Evolutionary conservation across 2,888 invertebrate species (phyloP).

Genomic region (Formica aserva): DNA sequence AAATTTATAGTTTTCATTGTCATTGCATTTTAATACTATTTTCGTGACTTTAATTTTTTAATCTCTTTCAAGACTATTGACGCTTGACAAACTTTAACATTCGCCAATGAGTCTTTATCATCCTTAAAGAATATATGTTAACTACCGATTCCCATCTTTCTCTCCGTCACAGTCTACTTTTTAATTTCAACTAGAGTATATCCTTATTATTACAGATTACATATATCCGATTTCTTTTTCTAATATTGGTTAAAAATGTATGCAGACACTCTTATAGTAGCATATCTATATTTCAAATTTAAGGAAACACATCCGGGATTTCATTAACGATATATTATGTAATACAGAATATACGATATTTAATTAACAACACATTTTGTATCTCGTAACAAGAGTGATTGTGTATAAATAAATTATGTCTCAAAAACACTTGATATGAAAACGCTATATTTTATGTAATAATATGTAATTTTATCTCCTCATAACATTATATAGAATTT

Average conservation of each 20-base stretch:
- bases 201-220: background rate
- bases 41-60: background rate
- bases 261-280: slow-evolving; percentile 1
- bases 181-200: slow-evolving; percentile 23
- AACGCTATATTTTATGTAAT: background rate
- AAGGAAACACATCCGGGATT: slow-evolving; percentile 8
- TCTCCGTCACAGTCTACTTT: slow-evolving; percentile 8
- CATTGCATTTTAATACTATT: background rate
- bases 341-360: slow-evolving; percentile 16
- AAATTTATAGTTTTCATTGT: background rate
- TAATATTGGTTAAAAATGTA: slow-evolving; percentile 12
- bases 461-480: background rate
- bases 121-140: background rate
- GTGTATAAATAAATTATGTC: slow-evolving; percentile 29
- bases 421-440: background rate
- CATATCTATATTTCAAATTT: slow-evolving; percentile 27
- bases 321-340: slow-evolving; percentile 25
- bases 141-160: slow-evolving; percentile 3
- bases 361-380: slow-evolving; percentile 36
- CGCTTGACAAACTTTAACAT: background rate
- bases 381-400: slow-evolving; percentile 4
- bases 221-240: background rate
- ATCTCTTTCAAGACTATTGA: background rate
- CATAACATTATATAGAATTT: slow-evolving; percentile 3
- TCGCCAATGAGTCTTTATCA: background rate